Conservation (phyloP, 2,113 vertebrate genomes). For the Antechinus stuartii region DNA sequence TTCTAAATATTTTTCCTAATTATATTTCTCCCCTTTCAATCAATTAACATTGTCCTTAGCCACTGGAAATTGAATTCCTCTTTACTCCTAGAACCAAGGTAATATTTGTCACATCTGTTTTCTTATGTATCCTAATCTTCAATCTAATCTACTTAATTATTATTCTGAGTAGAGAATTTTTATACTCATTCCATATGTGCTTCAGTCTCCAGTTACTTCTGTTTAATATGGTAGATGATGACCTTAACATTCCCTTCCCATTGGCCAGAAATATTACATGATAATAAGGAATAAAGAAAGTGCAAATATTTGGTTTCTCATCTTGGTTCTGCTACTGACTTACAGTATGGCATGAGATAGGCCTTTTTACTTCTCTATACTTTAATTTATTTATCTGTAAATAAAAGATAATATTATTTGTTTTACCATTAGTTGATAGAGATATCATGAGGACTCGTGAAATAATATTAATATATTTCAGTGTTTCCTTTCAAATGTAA, state of each 20-base stretch:
- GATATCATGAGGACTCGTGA: rapidly evolving
- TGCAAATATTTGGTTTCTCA: slow-evolving; percentile 24
- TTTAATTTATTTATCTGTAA: slow-evolving; percentile 37
- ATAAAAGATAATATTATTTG: neutral
- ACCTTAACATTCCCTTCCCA: slow-evolving; percentile 54
- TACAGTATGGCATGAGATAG: neutral
- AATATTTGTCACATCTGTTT: neutral
- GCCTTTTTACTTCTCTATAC: neutral
- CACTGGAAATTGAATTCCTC: neutral
- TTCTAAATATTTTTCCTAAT: neutral
- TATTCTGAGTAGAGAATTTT: neutral
- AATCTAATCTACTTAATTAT: neutral
- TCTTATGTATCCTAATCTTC: neutral
- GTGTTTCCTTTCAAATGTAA: neutral
- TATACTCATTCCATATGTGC: neutral
- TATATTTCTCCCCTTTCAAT: neutral
- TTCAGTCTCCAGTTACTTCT: slow-evolving; percentile 56
- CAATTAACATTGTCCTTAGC: neutral
- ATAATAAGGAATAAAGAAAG: neutral
- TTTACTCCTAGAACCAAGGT: neutral
- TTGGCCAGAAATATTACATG: slow-evolving; percentile 32
- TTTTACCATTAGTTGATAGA: neutral
- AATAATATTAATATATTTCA: neutral
- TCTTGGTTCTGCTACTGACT: slow-evolving; percentile 17
- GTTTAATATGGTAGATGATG: slow-evolving; percentile 62